Evolutionary conservation across 2,113 vertebrate genomes (phyloP), one percentile per base, ranked within the genome.

Genomic region (Xyrauchen texanus): DNA sequence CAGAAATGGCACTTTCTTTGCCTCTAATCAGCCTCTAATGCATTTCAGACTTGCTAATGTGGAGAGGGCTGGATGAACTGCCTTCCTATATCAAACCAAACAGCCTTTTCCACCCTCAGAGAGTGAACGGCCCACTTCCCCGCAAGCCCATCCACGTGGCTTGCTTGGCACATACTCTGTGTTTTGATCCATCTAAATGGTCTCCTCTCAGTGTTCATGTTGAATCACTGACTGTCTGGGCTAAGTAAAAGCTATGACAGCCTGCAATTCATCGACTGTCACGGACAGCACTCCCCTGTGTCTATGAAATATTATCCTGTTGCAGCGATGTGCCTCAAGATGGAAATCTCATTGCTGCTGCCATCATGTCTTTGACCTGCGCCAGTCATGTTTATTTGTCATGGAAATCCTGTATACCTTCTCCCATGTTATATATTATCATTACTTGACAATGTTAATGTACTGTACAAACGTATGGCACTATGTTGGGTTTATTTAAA

Each of bases 1-100:
- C 83, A 78, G 78, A 87, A 86, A 90, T 85, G 87, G 82, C 86
- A 82, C 88, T 87, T 78, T 74, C 84, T 78, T 75, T 85, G 78
- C 65, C 75, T 83, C 86, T 91, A 91, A 91, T 91, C 91, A 93
- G 78, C 86, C 72, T 77, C 75, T 91, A 90, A 91, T 91, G 90
- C 81, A 73, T 88, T 90, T 85, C 81, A 85, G 81, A 82, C 77
- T 53, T 82, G 81, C 81, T 90, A 90, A 89, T 90, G 87, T 86
- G 80, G 80, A 83, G 74, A 74, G 45, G 81, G 60, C 70, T 51
- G 45, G 21, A 52, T 60, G n/a, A 71, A 66, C 34, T 72, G 51
- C 47, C 6, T 66, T 61, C n/a, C 68, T 66, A 67, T 52, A 49
- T 72, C 74, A 81, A 10, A 51, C 16, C 73, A 68, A 79, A 78